Conservation (phyloP, 1,140 invertebrate genomes). For the Drosophila kepulauana region DNA sequence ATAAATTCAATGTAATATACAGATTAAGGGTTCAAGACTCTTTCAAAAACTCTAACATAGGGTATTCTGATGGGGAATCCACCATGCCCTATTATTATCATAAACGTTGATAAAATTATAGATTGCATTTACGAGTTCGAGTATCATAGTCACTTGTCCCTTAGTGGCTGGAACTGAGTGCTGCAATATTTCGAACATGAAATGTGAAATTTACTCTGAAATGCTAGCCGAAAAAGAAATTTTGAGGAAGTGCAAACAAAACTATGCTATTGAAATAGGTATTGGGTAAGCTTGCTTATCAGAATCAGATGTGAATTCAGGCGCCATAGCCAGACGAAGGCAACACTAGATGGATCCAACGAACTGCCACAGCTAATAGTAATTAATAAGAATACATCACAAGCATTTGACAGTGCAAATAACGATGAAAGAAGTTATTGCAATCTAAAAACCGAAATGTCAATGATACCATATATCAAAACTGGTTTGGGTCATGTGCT, state of each 20-base stretch:
- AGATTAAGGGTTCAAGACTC: too few species aligned
- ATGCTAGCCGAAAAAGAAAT: constrained; percentile 4
- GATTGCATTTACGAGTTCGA: too few species aligned
- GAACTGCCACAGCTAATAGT: constrained; percentile 18
- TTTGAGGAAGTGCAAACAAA: constrained; percentile 8
- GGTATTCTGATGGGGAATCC: too few species aligned
- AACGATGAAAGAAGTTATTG: constrained; percentile 28
- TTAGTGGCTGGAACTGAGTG: not conserved
- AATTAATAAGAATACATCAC: constrained; percentile 76
- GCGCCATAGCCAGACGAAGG: not conserved
- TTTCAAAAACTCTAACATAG: too few species aligned
- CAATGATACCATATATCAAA: constrained; percentile 56
- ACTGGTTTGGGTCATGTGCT: constrained; percentile 66
- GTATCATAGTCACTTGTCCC: too few species aligned
- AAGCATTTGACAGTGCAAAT: constrained; percentile 39
- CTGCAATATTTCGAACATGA: constrained; percentile 8
- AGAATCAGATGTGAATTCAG: constrained; percentile 8
- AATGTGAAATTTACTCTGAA: constrained; percentile 8
- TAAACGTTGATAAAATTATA: constrained; percentile 3
- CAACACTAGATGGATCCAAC: constrained; percentile 7
- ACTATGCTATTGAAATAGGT: constrained; percentile 15
- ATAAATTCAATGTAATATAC: too few species aligned
- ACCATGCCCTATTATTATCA: not conserved
- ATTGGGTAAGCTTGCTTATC: constrained; percentile 38
- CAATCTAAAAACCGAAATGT: constrained; percentile 57